Percentiles rank a stretch among this genome's conserved stretches.
phyloP scores from a whole-genome alignment of 2,888 invertebrate species.

The Xanthorhoe spadicearia region DNA sequence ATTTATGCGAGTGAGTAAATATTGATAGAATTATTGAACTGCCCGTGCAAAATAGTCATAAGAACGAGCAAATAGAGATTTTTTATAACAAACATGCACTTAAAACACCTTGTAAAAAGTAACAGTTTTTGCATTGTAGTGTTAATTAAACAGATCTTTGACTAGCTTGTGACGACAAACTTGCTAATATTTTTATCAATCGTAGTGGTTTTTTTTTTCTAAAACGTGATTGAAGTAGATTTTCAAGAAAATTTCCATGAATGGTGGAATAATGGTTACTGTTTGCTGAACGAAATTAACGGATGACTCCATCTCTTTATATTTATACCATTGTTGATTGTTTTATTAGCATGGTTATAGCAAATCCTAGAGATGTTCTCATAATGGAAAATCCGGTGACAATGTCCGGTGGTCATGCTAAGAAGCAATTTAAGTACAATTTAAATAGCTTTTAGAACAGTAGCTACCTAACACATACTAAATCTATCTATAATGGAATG shows the following conservation, averaged over 20 bases:
- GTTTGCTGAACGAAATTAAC: background rate
- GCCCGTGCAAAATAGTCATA: too few relatives aligned
- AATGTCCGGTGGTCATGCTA: background rate
- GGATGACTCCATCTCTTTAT: constrained; percentile 3
- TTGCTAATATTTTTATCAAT: background rate
- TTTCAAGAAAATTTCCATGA: constrained; percentile 24
- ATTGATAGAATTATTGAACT: too few relatives aligned
- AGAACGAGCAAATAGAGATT: background rate
- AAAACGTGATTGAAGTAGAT: background rate
- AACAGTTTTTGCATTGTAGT: background rate
- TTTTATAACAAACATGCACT: too few relatives aligned
- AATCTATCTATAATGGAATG: too few relatives aligned
- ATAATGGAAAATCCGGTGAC: constrained; percentile 3
- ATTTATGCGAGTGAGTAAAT: too few relatives aligned
- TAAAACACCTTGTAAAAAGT: background rate
- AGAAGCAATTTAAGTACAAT: too few relatives aligned
- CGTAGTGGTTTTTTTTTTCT: background rate
- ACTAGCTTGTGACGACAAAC: background rate
- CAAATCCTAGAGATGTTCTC: background rate
- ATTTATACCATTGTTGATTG: background rate
- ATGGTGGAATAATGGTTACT: background rate
- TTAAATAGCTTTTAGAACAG: too few relatives aligned
- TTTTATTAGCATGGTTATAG: constrained; percentile 20
- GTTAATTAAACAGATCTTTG: background rate
- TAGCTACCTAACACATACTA: too few relatives aligned